phyloP scores from a whole-genome alignment of 2,113 vertebrate species.

The Ophiodon elongatus region DNA sequence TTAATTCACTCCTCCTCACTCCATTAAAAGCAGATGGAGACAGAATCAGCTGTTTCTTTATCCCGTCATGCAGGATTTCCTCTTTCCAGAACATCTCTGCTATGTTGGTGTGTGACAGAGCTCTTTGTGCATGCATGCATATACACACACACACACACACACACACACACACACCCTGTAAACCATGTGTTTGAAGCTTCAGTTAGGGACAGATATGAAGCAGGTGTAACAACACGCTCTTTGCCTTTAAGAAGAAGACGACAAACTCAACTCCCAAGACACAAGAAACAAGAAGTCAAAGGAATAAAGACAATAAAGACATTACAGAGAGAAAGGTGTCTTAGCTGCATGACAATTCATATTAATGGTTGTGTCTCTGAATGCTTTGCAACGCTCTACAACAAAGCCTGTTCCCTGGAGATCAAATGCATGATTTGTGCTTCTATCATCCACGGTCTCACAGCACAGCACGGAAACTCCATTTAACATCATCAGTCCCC shows the following conservation, averaged over 20 bases:
- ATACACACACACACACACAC: not conserved
- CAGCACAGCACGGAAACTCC: constrained; percentile 4
- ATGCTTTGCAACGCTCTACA: constrained; percentile 38
- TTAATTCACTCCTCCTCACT: constrained; percentile 60
- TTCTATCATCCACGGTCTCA: constrained; percentile 17
- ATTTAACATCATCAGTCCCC: constrained; percentile 37
- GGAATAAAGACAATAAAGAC: constrained; percentile 39
- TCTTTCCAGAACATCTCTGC: constrained; percentile 68
- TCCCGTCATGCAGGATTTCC: constrained; percentile 73
- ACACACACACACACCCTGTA: constrained; percentile 55
- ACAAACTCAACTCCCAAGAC: constrained; percentile 40
- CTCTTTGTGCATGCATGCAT: constrained; percentile 45
- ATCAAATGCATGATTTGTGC: constrained; percentile 31
- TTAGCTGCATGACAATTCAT: constrained; percentile 33
- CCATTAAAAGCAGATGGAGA: constrained; percentile 68
- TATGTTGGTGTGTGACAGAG: constrained; percentile 45
- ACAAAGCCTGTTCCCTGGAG: constrained; percentile 43
- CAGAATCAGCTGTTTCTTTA: constrained; percentile 72
- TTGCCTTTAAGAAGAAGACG: constrained; percentile 15
- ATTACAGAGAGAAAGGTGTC: constrained; percentile 28
- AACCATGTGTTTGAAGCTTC: constrained; percentile 33
- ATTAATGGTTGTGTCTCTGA: constrained; percentile 36
- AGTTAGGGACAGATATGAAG: constrained; percentile 58
- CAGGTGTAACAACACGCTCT: constrained; percentile 64
- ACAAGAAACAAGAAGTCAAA: not conserved